Conservation (phyloP, 2,888 invertebrate genomes). For the Mimachlamys varia region DNA sequence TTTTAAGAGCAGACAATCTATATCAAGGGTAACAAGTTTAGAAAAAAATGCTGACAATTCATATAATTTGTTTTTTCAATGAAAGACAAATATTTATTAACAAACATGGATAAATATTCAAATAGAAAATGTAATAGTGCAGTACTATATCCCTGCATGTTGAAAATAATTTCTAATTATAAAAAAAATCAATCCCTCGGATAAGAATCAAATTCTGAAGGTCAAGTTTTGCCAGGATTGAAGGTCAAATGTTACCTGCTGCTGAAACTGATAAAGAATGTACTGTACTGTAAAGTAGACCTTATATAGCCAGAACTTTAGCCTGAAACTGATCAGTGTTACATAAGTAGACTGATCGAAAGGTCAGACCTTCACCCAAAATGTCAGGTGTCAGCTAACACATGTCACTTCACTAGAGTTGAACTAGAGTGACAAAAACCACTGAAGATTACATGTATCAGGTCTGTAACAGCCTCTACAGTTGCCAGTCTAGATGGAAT, state of each 20-base stretch:
- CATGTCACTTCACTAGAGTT: not conserved
- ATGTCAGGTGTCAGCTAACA: not conserved
- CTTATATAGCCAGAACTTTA: not conserved
- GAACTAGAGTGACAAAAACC: not conserved
- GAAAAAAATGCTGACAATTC: no score
- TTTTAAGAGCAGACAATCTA: not conserved
- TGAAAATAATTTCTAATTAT: no score
- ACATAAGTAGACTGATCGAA: not conserved
- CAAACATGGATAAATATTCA: no score
- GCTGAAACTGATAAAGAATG: not conserved
- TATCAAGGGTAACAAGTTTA: not conserved
- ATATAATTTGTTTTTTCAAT: not conserved
- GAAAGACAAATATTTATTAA: not conserved
- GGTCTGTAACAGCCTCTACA: not conserved
- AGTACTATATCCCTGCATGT: no score
- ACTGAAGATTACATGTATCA: not conserved
- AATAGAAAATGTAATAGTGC: no score
- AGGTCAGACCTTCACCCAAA: slow-evolving; percentile 6
- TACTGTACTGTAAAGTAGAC: not conserved
- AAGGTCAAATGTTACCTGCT: not conserved
- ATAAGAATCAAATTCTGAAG: not conserved
- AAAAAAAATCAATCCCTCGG: no score
- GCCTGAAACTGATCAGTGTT: slow-evolving; percentile 26
- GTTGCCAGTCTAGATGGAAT: not conserved
- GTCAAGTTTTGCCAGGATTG: not conserved